A percentile compares a stretch with the other conserved stretches of the same genome.
Conservation (phyloP, 1,140 invertebrate species). For the Thaumatotibia leucotreta region DNA sequence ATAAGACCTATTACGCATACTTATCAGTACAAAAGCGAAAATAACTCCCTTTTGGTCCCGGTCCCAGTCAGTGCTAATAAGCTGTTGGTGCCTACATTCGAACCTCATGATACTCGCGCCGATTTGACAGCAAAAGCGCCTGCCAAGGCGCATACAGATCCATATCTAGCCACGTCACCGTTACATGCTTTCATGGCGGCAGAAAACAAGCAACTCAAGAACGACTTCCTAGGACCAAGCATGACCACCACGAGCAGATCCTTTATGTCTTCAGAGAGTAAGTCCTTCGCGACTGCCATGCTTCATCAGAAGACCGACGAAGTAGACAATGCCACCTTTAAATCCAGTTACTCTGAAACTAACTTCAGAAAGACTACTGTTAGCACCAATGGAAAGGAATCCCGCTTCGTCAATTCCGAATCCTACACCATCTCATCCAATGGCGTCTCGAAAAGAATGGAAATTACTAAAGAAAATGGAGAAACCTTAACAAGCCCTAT, state of each 20-base stretch:
- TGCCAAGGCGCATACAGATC: conserved; percentile 69
- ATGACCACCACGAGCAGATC: conserved; percentile 64
- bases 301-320: conserved; percentile 58
- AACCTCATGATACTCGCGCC: conserved; percentile 63
- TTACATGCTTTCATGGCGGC: conserved; percentile 67
- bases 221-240: conserved; percentile 62
- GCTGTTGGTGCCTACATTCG: conserved; percentile 64
- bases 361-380: conserved; percentile 66
- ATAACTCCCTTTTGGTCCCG: conserved; percentile 73
- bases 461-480: conserved; percentile 70
- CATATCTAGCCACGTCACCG: conserved; percentile 53
- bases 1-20: conserved; percentile 76
- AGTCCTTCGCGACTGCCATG: conserved; percentile 62
- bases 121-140: conserved; percentile 71
- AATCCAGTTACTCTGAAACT: conserved; percentile 71
- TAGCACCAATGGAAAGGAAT: conserved; percentile 54
- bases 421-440: conserved; percentile 70
- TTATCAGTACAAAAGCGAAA: conserved; percentile 79
- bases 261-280: conserved; percentile 60
- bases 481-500: conserved; percentile 75
- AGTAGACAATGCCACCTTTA: conserved; percentile 64
- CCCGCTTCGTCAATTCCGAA: conserved; percentile 49
- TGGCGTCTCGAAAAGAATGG: conserved; percentile 59
- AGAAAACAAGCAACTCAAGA: conserved; percentile 67
- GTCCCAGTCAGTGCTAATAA: conserved; percentile 71